Conservation (phyloP, 2,797 vertebrate species). For the Hephaestus fuliginosus region DNA sequence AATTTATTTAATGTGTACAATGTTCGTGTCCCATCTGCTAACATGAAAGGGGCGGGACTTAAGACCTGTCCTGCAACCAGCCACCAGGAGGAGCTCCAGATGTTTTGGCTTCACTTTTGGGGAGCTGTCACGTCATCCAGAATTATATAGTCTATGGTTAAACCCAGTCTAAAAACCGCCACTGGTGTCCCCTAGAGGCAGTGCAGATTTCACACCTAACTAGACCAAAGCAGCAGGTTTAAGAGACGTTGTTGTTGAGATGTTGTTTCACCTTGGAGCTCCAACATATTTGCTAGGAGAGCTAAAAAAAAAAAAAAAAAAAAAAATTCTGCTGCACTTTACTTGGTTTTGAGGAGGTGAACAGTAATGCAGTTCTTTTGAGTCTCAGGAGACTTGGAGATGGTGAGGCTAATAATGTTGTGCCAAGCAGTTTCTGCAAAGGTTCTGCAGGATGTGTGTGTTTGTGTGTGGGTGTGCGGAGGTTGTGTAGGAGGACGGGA, state of each 20-base stretch:
- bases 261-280: constrained; percentile 31
- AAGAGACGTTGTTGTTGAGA: too few relatives aligned
- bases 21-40: too few relatives aligned
- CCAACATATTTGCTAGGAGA: constrained; percentile 18
- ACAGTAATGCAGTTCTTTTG: constrained; percentile 64
- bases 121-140: too few relatives aligned
- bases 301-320: constrained; percentile 47
- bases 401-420: constrained; percentile 75
- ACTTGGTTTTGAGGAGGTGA: constrained; percentile 65
- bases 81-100: too few relatives aligned
- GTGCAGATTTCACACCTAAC: neutral
- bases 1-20: too few relatives aligned
- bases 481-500: constrained; percentile 66
- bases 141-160: too few relatives aligned
- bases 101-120: too few relatives aligned
- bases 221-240: constrained; percentile 2
- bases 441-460: constrained; percentile 70
- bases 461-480: constrained; percentile 65
- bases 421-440: constrained; percentile 71
- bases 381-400: constrained; percentile 66
- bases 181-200: neutral
- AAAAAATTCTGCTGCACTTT: constrained; percentile 30
- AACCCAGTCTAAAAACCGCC: neutral
- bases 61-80: too few relatives aligned
- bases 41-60: too few relatives aligned